Percentiles rank a stretch among this genome's conserved stretches.
Evolutionary conservation across 2,888 invertebrate genomes (phyloP).

Genomic region (Synanthedon formicaeformis): DNA sequence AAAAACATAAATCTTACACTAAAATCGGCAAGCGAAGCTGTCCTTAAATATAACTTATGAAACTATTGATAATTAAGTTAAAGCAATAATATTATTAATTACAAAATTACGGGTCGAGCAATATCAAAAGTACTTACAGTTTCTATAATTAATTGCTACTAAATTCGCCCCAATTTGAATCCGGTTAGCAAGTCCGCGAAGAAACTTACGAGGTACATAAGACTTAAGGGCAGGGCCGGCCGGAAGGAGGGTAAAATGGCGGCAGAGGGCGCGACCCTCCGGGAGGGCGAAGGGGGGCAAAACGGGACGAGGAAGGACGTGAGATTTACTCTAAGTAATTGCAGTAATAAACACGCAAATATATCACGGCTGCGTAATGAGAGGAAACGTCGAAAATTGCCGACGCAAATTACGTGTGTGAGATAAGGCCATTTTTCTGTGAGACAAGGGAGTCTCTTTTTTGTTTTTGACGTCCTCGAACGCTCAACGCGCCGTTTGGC

Average conservation of each 20-base stretch:
- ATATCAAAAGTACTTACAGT: conserved; percentile 56
- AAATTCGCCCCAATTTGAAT: conserved; percentile 71
- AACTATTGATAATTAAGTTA: conserved; percentile 38
- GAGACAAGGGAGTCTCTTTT: conserved; percentile 25
- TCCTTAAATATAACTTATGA: not conserved
- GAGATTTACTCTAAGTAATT: conserved; percentile 73
- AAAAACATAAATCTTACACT: too few species aligned
- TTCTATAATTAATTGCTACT: conserved; percentile 70
- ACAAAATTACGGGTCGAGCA: conserved; percentile 48
- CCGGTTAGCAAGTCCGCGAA: conserved; percentile 68
- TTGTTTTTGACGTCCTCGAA: conserved; percentile 18
- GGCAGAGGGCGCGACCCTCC: conserved; percentile 64
- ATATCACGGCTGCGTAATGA: conserved; percentile 69
- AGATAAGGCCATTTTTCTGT: conserved; percentile 64
- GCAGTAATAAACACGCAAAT: conserved; percentile 72
- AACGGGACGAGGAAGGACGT: conserved; percentile 63
- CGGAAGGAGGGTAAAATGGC: conserved; percentile 67
- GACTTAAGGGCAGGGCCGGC: conserved; percentile 69
- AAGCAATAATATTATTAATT: conserved; percentile 27
- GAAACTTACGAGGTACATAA: conserved; percentile 70
- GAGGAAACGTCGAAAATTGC: conserved; percentile 67
- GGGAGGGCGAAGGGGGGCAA: conserved; percentile 19
- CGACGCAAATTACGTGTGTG: conserved; percentile 69
- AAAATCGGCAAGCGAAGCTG: too few species aligned
- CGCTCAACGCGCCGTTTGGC: not conserved